Conservation (phyloP, 2,113 vertebrate species). For the Peromyscus californicus region DNA sequence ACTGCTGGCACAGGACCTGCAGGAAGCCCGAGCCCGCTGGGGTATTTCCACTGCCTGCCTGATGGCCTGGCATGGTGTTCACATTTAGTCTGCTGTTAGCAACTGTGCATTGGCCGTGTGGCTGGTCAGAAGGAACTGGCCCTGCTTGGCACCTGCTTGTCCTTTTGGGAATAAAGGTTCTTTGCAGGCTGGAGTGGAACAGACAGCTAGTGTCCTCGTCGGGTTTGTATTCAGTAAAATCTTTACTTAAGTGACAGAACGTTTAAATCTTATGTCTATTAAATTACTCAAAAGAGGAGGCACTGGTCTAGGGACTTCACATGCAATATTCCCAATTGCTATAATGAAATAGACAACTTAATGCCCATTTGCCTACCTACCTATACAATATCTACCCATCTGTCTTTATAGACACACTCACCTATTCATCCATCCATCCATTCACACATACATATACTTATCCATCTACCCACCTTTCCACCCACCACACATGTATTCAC, state of each 20-base stretch:
- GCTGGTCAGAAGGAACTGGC: background rate
- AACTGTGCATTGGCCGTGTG: background rate
- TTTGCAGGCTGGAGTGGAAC: background rate
- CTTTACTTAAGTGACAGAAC: conserved; percentile 8
- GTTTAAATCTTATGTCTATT: background rate
- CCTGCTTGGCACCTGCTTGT: background rate
- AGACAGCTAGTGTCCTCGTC: background rate
- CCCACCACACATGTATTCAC: background rate
- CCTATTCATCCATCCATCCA: background rate
- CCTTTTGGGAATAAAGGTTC: background rate
- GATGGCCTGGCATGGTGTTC: background rate
- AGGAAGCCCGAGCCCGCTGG: background rate
- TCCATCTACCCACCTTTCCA: background rate
- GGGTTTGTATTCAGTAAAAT: background rate
- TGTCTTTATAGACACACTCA: background rate
- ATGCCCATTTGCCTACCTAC: background rate
- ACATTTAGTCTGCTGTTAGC: background rate
- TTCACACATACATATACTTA: background rate
- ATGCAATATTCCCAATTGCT: background rate
- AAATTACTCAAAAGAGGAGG: background rate
- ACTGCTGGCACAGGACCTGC: background rate
- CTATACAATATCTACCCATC: background rate
- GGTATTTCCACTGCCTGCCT: background rate
- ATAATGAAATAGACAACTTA: background rate
- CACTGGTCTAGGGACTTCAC: background rate